Percentiles rank a stretch among this genome's conserved stretches.
Evolutionary conservation across 2,888 invertebrate species (phyloP).

Genomic region (Lasioglossum morio): DNA sequence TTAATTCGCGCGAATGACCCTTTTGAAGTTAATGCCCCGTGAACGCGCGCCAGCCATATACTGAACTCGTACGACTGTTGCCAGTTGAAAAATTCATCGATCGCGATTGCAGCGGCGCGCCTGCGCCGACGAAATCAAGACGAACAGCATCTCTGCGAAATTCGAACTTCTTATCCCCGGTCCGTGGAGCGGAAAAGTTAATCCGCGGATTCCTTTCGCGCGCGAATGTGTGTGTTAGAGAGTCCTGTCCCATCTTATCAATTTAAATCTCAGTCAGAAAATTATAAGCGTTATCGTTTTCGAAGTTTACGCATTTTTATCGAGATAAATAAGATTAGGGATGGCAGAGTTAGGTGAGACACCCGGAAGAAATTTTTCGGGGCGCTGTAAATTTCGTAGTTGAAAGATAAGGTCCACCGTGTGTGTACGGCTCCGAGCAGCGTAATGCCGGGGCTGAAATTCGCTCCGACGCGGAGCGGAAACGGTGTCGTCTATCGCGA

Average conservation of each 20-base stretch:
- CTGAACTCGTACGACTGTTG: conserved; percentile 69
- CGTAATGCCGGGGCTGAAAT: conserved; percentile 22
- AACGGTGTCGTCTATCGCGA: conserved; percentile 9
- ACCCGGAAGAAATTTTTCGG: neutral
- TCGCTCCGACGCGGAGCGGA: conserved; percentile 9
- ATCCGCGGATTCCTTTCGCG: conserved; percentile 12
- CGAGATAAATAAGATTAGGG: too few species aligned
- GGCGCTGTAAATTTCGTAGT: neutral
- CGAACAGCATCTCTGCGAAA: conserved; percentile 20
- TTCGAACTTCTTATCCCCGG: conserved; percentile 44
- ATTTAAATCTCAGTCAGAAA: too few species aligned
- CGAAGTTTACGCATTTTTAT: too few species aligned
- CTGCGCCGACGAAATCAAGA: neutral
- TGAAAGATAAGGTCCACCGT: conserved; percentile 6
- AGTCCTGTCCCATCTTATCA: neutral
- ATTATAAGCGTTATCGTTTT: too few species aligned
- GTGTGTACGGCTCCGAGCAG: conserved; percentile 28
- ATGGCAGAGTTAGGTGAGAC: too few species aligned
- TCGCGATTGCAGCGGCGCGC: conserved; percentile 23
- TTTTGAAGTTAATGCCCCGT: conserved; percentile 74
- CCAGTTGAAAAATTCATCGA: conserved; percentile 71
- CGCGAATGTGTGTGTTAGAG: neutral
- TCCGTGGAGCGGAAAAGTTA: conserved; percentile 43
- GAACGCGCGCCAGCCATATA: conserved; percentile 60
- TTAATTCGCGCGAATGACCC: conserved; percentile 70